Conservation (phyloP, 2,888 invertebrate species). For the Chelonus formosanus region DNA sequence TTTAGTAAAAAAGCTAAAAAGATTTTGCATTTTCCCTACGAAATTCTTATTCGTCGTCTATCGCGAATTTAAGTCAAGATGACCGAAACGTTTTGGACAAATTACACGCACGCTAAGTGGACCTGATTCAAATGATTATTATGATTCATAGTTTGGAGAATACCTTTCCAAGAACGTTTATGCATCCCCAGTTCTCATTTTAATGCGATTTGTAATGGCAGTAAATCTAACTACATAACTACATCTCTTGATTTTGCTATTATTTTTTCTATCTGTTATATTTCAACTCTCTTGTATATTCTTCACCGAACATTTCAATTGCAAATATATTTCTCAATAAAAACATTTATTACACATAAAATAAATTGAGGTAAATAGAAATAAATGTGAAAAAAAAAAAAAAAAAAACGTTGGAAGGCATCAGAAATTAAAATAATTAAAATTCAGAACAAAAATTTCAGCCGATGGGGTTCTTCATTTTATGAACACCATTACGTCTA, state of each 20-base stretch:
- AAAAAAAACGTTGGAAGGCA: background rate
- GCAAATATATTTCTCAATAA: too few relatives aligned
- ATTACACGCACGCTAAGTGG: constrained; percentile 61
- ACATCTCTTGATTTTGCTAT: constrained; percentile 6
- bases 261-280: too few relatives aligned
- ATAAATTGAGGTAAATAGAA: background rate
- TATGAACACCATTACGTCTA: too few relatives aligned
- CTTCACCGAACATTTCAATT: too few relatives aligned
- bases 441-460: too few relatives aligned
- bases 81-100: constrained; percentile 51
- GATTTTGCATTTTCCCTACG: too few relatives aligned
- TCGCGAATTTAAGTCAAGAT: constrained; percentile 21
- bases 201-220: constrained; percentile 52
- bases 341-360: too few relatives aligned
- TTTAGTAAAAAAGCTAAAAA: too few relatives aligned
- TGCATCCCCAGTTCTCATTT: constrained; percentile 55
- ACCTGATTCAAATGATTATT: constrained; percentile 60
- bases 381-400: background rate
- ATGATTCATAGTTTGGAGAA: constrained; percentile 51
- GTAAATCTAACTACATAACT: constrained; percentile 16
- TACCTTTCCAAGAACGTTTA: constrained; percentile 58
- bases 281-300: too few relatives aligned
- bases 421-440: background rate
- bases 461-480: too few relatives aligned
- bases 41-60: too few relatives aligned